Evolutionary conservation across 2,113 vertebrate genomes (phyloP).

Genomic region (Nothobranchius furzeri): DNA sequence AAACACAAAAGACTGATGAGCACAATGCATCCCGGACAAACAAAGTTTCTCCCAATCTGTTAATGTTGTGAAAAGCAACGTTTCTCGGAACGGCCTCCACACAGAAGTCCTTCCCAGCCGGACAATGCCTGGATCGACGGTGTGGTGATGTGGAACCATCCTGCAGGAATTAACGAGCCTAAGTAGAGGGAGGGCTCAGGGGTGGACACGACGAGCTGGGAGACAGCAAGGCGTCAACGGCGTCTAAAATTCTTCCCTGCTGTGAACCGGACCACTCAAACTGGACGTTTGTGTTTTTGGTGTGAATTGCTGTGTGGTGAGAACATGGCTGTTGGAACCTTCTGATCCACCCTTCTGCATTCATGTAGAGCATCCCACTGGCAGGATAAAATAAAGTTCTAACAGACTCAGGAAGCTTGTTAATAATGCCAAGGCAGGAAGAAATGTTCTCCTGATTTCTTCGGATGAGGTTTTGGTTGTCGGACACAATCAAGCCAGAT

Average conservation of each 20-base stretch:
- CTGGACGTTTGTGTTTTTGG: slow-evolving; percentile 25
- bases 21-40: slow-evolving; percentile 37
- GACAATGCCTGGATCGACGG: slow-evolving; percentile 51
- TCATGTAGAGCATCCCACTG: slow-evolving; percentile 43
- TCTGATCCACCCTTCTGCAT: slow-evolving; percentile 49
- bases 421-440: slow-evolving; percentile 29
- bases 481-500: slow-evolving; percentile 33
- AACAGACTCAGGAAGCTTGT: slow-evolving; percentile 33
- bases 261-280: slow-evolving; percentile 25
- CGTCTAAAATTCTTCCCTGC: slow-evolving; percentile 31
- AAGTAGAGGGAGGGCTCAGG: slow-evolving; percentile 39
- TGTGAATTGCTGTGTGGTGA: slow-evolving; percentile 44
- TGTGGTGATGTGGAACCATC: slow-evolving; percentile 74
- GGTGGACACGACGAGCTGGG: slow-evolving; percentile 40
- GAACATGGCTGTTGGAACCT: slow-evolving; percentile 32
- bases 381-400: slow-evolving; percentile 29
- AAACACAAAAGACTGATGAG: slow-evolving; percentile 54
- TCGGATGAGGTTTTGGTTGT: slow-evolving; percentile 14
- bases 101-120: slow-evolving; percentile 16
- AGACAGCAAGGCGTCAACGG: slow-evolving; percentile 37
- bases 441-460: slow-evolving; percentile 19
- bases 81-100: slow-evolving; percentile 51
- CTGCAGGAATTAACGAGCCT: slow-evolving; percentile 68
- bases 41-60: slow-evolving; percentile 47
- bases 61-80: slow-evolving; percentile 48